These are phyloP conservation scores for Hypsopygia costalis DNA, from an alignment of 2,888 invertebrate genomes.

Conservation along the genomic window DNA sequence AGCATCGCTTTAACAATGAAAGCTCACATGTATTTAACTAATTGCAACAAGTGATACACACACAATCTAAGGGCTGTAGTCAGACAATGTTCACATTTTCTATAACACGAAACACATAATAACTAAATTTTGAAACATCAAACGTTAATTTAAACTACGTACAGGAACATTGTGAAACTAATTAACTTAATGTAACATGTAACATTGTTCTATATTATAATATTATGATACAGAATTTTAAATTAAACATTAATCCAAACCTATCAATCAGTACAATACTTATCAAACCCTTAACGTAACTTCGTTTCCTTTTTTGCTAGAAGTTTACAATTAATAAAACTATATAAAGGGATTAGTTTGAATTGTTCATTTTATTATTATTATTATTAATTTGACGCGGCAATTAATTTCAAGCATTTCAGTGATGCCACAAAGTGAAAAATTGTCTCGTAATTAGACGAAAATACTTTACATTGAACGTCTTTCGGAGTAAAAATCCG, in stretches of 20 bases:
- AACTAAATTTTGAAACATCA: constrained; percentile 37
- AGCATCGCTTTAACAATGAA: constrained; percentile 69
- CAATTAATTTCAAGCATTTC: no score
- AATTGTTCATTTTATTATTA: no score
- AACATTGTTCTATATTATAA: constrained; percentile 28
- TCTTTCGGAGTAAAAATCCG: no score
- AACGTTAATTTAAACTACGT: constrained; percentile 42
- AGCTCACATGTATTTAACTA: constrained; percentile 44
- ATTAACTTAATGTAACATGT: constrained; percentile 32
- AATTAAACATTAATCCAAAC: not conserved
- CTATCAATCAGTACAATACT: not conserved
- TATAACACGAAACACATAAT: constrained; percentile 29
- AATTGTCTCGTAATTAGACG: no score
- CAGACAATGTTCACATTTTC: constrained; percentile 19
- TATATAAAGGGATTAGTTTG: no score
- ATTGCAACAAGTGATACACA: constrained; percentile 33
- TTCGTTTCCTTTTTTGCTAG: no score
- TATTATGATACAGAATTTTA: constrained; percentile 6
- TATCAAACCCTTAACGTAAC: no score
- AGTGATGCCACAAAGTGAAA: no score
- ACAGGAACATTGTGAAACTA: constrained; percentile 61
- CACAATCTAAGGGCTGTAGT: constrained; percentile 33
- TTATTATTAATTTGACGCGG: no score
- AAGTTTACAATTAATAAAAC: no score
- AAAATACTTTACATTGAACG: no score